These are phyloP conservation scores for Pipistrellus nathusii DNA, from an alignment of 2,797 vertebrate species.

Conservation along the genomic window DNA sequence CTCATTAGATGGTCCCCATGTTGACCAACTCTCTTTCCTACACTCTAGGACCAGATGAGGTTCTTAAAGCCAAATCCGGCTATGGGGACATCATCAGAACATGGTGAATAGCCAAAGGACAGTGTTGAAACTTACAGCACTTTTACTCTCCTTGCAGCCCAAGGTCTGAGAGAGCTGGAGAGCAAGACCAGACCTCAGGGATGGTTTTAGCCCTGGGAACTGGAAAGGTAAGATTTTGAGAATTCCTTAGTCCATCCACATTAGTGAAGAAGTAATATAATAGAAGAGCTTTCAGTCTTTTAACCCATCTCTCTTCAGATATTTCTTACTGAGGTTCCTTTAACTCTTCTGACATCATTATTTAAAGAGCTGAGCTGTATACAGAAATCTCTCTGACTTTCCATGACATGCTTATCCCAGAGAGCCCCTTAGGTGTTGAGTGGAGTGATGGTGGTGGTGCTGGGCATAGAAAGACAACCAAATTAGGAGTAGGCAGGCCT, in stretches of 20 bases:
- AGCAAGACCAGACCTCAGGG: not conserved
- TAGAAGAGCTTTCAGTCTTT: not conserved
- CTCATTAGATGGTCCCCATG: not conserved
- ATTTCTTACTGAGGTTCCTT: not conserved
- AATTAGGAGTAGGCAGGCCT: not conserved
- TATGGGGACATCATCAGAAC: not conserved
- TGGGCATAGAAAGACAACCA: not conserved
- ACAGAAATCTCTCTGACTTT: not conserved
- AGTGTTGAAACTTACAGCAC: not conserved
- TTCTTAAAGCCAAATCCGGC: not conserved
- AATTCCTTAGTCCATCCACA: not conserved
- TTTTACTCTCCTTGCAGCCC: not conserved
- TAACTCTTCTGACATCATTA: not conserved
- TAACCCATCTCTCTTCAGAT: not conserved
- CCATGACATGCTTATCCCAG: not conserved
- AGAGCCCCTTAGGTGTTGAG: not conserved
- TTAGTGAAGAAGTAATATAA: not conserved
- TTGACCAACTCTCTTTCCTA: not conserved
- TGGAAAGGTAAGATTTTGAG: not conserved
- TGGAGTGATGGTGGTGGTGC: not conserved
- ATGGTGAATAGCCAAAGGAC: too few relatives aligned
- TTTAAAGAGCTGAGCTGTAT: not conserved
- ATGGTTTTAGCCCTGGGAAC: not conserved
- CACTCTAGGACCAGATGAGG: not conserved
- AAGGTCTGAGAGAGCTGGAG: not conserved